Percentiles rank a stretch among this genome's conserved stretches.
These are phyloP conservation scores for Drosophila repleta DNA, from an alignment of 1,140 invertebrate species.

Conservation along the genomic window DNA sequence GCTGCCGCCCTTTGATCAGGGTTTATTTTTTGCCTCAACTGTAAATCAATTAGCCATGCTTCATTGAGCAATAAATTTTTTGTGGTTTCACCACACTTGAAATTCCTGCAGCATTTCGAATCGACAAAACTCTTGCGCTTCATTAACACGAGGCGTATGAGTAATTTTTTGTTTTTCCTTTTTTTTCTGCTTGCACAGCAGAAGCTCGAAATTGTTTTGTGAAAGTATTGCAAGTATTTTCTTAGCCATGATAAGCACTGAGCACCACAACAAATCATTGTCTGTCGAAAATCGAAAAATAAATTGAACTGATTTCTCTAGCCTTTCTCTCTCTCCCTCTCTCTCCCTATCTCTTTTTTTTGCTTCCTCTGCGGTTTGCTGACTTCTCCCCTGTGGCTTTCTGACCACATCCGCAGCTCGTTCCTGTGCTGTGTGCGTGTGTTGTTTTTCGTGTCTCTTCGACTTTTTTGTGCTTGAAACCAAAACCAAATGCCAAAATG, in stretches of 20 bases:
- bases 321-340: conserved; percentile 10
- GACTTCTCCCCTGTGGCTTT: conserved; percentile 41
- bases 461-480: conserved; percentile 50
- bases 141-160: conserved; percentile 34
- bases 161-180: conserved; percentile 8
- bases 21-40: conserved; percentile 1
- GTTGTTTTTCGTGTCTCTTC: conserved; percentile 49
- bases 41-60: conserved; percentile 58
- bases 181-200: conserved; percentile 16
- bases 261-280: conserved; percentile 60
- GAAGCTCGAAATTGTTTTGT: conserved; percentile 39
- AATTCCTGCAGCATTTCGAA: conserved; percentile 12
- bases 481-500: conserved; percentile 44
- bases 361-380: conserved; percentile 20
- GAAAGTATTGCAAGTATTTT: conserved; percentile 61
- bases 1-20: conserved; percentile 35
- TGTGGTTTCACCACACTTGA: conserved; percentile 12
- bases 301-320: conserved; percentile 75
- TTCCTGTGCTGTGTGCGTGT: conserved; percentile 18
- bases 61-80: conserved; percentile 43
- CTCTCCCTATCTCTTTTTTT: background rate
- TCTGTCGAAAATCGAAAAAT: conserved; percentile 66
- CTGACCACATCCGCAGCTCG: conserved; percentile 38
- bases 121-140: conserved; percentile 15
- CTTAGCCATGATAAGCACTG: conserved; percentile 35